A percentile compares a stretch with the other conserved stretches of the same genome.
Conservation (phyloP, 2,888 invertebrate species). For the Hemicrepidius hirtus region DNA sequence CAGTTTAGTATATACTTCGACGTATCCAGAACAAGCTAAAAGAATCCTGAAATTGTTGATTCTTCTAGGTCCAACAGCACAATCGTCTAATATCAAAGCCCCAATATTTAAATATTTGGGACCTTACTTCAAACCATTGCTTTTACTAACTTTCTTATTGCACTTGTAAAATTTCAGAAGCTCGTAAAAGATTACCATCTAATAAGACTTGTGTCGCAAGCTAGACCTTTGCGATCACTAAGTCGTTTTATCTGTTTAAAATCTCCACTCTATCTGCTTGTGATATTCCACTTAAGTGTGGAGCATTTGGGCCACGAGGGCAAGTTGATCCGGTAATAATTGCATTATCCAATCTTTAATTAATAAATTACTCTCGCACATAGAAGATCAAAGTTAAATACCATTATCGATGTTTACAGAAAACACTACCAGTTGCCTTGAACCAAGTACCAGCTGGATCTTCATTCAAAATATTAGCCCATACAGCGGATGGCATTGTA, state of each 20-base stretch:
- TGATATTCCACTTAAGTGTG: no score
- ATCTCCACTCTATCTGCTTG: conserved; percentile 58
- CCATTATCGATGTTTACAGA: conserved; percentile 64
- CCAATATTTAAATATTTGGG: conserved; percentile 66
- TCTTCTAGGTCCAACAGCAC: conserved; percentile 78
- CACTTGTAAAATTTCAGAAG: conserved; percentile 48
- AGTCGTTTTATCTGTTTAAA: conserved; percentile 63
- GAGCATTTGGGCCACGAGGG: conserved; percentile 67
- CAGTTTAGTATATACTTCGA: conserved; percentile 81
- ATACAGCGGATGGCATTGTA: conserved; percentile 65
- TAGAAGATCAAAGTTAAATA: no score
- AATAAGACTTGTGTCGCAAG: conserved; percentile 61
- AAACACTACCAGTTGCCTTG: conserved; percentile 67
- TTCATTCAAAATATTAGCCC: conserved; percentile 65
- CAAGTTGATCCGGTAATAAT: conserved; percentile 64
- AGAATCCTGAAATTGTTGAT: conserved; percentile 78
- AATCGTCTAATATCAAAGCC: conserved; percentile 72
- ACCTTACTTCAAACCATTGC: neutral
- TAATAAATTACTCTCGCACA: no score
- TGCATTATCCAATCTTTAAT: no score
- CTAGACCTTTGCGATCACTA: conserved; percentile 58
- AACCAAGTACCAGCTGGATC: conserved; percentile 68
- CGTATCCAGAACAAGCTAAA: conserved; percentile 80
- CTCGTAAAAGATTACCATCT: conserved; percentile 62
- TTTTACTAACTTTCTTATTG: neutral